Conservation (phyloP, 2,797 vertebrate species). For the Sebastes minor region DNA sequence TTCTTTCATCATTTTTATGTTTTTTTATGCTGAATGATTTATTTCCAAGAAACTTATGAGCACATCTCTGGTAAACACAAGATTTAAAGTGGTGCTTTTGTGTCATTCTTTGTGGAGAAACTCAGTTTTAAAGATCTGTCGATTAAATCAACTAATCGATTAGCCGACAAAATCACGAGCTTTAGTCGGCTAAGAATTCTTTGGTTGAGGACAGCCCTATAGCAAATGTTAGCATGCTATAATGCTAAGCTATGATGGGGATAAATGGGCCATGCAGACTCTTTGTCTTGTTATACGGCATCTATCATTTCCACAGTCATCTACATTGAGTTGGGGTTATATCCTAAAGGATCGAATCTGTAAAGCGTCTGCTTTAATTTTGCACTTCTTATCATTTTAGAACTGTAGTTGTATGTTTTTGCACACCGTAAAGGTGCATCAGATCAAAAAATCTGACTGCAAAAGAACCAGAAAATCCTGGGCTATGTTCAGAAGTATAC, state of each 20-base stretch:
- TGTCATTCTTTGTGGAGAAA: no score
- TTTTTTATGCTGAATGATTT: no score
- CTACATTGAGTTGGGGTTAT: background rate
- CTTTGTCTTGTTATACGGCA: background rate
- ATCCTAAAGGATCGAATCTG: background rate
- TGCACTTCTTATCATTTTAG: background rate
- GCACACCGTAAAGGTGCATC: background rate
- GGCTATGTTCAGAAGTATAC: background rate
- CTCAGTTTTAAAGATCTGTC: no score
- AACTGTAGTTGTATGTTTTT: background rate
- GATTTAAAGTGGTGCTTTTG: no score
- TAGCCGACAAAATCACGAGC: no score
- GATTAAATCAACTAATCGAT: no score
- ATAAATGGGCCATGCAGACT: background rate
- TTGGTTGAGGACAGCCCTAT: background rate
- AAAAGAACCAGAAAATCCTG: background rate
- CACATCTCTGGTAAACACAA: no score
- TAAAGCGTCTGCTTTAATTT: background rate
- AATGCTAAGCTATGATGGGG: background rate
- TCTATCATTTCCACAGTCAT: background rate
- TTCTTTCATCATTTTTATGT: no score
- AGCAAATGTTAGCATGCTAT: background rate
- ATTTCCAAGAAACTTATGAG: no score
- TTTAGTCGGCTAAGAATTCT: accelerated
- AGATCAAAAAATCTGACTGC: background rate